Evolutionary conservation across 2,888 invertebrate species (phyloP).

Genomic region (Tachina lurida): DNA sequence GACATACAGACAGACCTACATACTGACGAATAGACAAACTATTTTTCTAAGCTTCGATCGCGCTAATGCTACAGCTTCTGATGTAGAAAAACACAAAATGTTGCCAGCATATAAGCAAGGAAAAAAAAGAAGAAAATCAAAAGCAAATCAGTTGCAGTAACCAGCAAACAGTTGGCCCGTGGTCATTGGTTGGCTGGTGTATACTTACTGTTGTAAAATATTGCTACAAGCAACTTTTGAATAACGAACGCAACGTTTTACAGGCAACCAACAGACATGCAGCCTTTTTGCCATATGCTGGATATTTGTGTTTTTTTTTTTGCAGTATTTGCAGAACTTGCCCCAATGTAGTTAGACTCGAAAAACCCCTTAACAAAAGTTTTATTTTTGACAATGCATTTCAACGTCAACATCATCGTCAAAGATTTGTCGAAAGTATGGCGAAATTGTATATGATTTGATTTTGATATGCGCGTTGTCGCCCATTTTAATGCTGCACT

Average conservation of each 20-base stretch:
- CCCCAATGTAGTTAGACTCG: not conserved
- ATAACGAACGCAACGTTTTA: slow-evolving; percentile 46
- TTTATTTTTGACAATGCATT: slow-evolving; percentile 67
- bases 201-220: slow-evolving; percentile 59
- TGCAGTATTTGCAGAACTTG: slow-evolving; percentile 24
- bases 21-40: slow-evolving; percentile 22
- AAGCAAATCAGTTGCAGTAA: slow-evolving; percentile 64
- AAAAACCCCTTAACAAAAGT: slow-evolving; percentile 15
- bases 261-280: slow-evolving; percentile 14
- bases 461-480: slow-evolving; percentile 69
- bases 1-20: not conserved
- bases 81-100: slow-evolving; percentile 42
- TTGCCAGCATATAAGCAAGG: slow-evolving; percentile 16
- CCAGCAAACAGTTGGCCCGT: slow-evolving; percentile 34
- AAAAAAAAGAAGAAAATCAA: slow-evolving; percentile 22
- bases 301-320: slow-evolving; percentile 2
- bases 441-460: slow-evolving; percentile 27
- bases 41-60: slow-evolving; percentile 43
- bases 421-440: slow-evolving; percentile 46
- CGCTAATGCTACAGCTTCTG: slow-evolving; percentile 69
- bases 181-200: slow-evolving; percentile 20
- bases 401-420: slow-evolving; percentile 68
- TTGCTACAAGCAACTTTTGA: slow-evolving; percentile 56
- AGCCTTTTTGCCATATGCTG: slow-evolving; percentile 27
- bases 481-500: slow-evolving; percentile 63